Conservation (phyloP, 1,140 invertebrate genomes). For the Trinorchestia longiramus region DNA sequence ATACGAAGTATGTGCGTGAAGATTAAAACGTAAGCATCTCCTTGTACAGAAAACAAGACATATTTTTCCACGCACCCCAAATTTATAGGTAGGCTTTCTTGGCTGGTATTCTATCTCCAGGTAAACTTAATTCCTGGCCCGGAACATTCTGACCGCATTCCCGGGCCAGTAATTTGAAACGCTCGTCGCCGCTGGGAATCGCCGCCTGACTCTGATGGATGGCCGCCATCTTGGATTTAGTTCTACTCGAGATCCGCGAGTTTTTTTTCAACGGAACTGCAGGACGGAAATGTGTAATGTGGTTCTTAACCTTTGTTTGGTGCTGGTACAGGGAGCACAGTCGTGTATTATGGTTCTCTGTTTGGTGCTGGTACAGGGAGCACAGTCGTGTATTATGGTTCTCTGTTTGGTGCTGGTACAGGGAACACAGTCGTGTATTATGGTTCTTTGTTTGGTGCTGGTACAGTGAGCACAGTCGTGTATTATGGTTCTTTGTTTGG, state of each 20-base stretch:
- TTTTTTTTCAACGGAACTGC: neutral
- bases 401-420: too few species aligned
- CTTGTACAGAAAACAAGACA: neutral
- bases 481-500: too few species aligned
- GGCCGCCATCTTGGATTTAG: neutral
- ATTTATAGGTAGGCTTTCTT: neutral
- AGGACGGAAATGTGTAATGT: too few species aligned
- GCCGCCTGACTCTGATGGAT: constrained; percentile 2
- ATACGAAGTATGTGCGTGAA: neutral
- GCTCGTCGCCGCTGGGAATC: neutral
- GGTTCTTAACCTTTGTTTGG: too few species aligned
- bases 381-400: too few species aligned
- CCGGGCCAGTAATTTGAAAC: neutral
- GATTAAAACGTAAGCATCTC: neutral
- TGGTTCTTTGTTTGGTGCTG: too few species aligned
- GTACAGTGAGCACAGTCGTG: too few species aligned
- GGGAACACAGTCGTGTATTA: too few species aligned
- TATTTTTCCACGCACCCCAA: neutral
- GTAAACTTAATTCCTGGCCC: neutral
- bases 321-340: too few species aligned
- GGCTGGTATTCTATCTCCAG: neutral
- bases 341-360: too few species aligned
- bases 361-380: too few species aligned
- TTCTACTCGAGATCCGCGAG: neutral
- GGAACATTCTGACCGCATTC: neutral